Evolutionary conservation across 2,888 invertebrate species (phyloP).

Genomic region (Nomada fabriciana): DNA sequence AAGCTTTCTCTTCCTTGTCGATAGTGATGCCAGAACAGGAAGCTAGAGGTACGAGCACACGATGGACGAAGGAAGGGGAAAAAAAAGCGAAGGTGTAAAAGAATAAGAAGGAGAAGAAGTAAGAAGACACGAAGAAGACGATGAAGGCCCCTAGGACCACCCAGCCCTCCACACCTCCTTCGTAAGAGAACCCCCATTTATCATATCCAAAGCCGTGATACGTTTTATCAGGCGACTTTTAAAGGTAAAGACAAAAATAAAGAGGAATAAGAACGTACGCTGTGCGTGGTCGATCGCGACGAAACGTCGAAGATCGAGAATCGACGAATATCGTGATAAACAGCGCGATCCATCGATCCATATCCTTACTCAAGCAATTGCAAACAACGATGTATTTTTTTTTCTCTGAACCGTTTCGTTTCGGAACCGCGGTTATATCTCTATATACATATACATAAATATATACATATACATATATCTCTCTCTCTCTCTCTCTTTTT

Average conservation of each 20-base stretch:
- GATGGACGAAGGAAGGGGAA: neutral
- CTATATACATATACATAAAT: conserved; percentile 62
- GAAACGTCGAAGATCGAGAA: conserved; percentile 39
- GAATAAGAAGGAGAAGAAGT: conserved; percentile 4
- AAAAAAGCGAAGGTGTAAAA: neutral
- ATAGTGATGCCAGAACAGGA: conserved; percentile 21
- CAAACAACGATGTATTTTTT: conserved; percentile 82
- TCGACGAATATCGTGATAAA: conserved; percentile 48
- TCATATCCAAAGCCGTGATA: conserved; percentile 69
- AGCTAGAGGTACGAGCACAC: conserved; percentile 12
- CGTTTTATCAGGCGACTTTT: conserved; percentile 55
- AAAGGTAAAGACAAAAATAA: conserved; percentile 39
- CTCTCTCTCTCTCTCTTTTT: conserved; percentile 63
- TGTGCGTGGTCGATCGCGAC: conserved; percentile 54
- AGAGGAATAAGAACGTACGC: conserved; percentile 12
- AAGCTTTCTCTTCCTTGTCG: conserved; percentile 34
- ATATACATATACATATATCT: conserved; percentile 49
- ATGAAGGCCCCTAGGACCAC: conserved; percentile 62
- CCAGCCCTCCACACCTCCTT: conserved; percentile 63
- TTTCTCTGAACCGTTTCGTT: conserved; percentile 62
- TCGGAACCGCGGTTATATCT: conserved; percentile 71
- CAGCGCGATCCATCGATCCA: conserved; percentile 79
- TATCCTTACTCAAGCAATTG: conserved; percentile 84
- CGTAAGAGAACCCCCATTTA: conserved; percentile 64
- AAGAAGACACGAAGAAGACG: conserved; percentile 56